Percentiles rank a stretch among this genome's conserved stretches.
phyloP scores from a whole-genome alignment of 2,888 invertebrate genomes.

The Galeruca laticollis region DNA sequence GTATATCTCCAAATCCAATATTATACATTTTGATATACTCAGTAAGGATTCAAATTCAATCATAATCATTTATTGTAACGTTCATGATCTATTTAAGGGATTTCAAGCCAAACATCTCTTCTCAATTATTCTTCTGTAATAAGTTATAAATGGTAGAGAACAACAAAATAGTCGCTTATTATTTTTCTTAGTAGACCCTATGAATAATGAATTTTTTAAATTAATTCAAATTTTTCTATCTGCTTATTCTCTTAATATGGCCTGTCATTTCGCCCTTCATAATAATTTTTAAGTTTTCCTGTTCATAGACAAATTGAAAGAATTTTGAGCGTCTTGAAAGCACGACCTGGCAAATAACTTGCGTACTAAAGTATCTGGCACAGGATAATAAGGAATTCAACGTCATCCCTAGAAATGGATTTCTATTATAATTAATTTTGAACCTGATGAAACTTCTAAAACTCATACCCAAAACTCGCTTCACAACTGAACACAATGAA shows the following conservation, averaged over 20 bases:
- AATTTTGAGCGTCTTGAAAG: constrained; percentile 6
- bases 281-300: not conserved
- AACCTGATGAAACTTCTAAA: constrained; percentile 38
- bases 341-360: constrained; percentile 12
- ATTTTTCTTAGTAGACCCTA: no score
- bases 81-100: no score
- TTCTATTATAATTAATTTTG: constrained; percentile 37
- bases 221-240: not conserved
- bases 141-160: no score
- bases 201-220: no score
- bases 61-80: no score
- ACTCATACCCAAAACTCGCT: constrained; percentile 38
- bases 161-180: no score
- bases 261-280: not conserved
- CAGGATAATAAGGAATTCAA: constrained; percentile 31
- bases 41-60: no score
- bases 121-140: no score
- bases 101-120: no score
- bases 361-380: constrained; percentile 18
- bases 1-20: no score
- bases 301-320: not conserved
- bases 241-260: not conserved
- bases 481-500: constrained; percentile 50
- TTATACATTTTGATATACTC: no score
- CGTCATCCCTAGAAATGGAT: constrained; percentile 32